Evolutionary conservation across 2,113 vertebrate genomes (phyloP), one percentile per base, ranked within the genome.

Genomic region (Origma solitaria): DNA sequence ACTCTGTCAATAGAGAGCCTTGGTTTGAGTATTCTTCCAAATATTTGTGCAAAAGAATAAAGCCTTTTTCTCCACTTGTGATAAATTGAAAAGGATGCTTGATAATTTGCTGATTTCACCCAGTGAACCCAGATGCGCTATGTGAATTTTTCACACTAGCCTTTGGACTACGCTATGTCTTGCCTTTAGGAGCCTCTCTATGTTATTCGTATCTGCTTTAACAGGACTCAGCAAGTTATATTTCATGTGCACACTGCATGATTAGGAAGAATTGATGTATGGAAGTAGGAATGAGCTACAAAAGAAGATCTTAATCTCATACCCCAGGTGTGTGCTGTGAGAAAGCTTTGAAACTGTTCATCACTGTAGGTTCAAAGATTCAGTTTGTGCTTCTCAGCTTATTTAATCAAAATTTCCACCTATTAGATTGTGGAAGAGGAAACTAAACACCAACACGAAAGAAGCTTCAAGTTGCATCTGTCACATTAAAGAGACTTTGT

Each of bases 401-500:
- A 84, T 79, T 90, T 70, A 37, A 69, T 65, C 53, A 79, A 51
- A 80, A 77, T 28, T 69, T 51, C 18, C 18, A 25, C 23, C 35
- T 95, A 33, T 81, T 83, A 79, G 60, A 58, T 24, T 30, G 38
- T 49, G 49, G 80, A 77, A 92, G 10, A 35, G 10, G 19, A 84
- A 83, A 54, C 42, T 85, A 73, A 88, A 82, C 1, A 2, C 11
- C 27, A 66, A 73, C 69, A 84, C 84, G 45, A 96, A 96, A 94
- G 72, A 70, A 86, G 24, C 60, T 90, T 85, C 65, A 71, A 53
- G 64, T 45, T 93, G 64, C 60, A 84, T 53, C 76, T 91, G 93
- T 92, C 79, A 94, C 80, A 85, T 90, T 93, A 88, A 95, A 96
- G 64, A 87, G 20, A 65, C 33, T 76, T 49, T 44, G 40, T 78